Conservation (phyloP, 2,113 vertebrate genomes). For the Anser brachyrhynchus region DNA sequence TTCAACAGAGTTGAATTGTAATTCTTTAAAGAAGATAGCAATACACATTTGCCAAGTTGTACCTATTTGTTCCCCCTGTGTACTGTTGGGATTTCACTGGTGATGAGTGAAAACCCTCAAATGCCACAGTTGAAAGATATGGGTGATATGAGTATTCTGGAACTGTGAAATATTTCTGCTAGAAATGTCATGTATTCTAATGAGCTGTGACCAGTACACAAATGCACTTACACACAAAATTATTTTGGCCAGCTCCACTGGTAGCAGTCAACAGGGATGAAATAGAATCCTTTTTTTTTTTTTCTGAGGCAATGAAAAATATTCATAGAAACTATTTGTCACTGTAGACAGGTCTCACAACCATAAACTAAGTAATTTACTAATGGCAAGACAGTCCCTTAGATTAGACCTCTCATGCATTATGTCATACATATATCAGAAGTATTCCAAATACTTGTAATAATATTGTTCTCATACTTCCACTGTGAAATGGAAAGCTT, state of each 20-base stretch:
- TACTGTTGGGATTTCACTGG: not conserved
- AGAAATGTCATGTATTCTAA: not conserved
- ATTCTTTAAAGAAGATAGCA: not conserved
- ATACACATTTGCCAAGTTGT: not conserved
- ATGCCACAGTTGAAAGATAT: not conserved
- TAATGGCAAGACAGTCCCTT: not conserved
- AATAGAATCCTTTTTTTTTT: not conserved
- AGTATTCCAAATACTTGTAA: not conserved
- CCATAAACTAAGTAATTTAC: not conserved
- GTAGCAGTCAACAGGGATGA: not conserved
- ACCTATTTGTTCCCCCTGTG: not conserved
- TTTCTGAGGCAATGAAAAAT: not conserved
- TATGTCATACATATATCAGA: not conserved
- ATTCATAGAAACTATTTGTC: not conserved
- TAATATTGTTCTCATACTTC: not conserved
- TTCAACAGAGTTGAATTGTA: not conserved
- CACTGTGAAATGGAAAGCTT: not conserved
- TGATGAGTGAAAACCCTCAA: not conserved
- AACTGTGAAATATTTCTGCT: not conserved
- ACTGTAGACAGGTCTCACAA: not conserved
- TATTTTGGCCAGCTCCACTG: not conserved
- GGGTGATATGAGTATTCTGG: not conserved
- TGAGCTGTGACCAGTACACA: not conserved
- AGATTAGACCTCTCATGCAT: not conserved
- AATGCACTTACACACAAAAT: not conserved